A percentile compares a stretch with the other conserved stretches of the same genome.
phyloP scores from a whole-genome alignment of 1,140 invertebrate genomes.

The Gonatopus flavifemur region DNA sequence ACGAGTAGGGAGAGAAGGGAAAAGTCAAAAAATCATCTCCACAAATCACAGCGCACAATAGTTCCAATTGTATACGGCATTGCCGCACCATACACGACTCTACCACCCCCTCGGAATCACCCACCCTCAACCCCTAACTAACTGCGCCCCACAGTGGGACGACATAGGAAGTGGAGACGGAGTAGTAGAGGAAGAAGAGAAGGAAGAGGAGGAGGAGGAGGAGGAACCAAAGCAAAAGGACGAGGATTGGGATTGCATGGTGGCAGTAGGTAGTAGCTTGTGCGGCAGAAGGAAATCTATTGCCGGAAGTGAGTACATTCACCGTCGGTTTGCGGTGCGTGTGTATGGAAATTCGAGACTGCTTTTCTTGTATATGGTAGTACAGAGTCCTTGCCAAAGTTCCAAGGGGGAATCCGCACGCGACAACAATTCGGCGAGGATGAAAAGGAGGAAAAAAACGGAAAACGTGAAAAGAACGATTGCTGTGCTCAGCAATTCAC shows the following conservation, averaged over 20 bases:
- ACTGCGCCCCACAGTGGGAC: conserved; percentile 29
- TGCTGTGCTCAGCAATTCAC: no score
- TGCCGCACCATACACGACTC: no score
- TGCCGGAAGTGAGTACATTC: conserved; percentile 57
- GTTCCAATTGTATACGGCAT: conserved; percentile 51
- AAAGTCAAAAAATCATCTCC: conserved; percentile 57
- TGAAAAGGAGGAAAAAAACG: no score
- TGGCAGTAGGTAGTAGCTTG: conserved; percentile 6
- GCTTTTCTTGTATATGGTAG: conserved; percentile 24
- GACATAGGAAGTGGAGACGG: background rate
- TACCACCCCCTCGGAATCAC: conserved; percentile 21
- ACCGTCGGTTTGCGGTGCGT: conserved; percentile 37
- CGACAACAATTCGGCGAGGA: conserved; percentile 30
- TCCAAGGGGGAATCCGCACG: conserved; percentile 31
- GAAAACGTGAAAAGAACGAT: no score
- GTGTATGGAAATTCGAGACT: conserved; percentile 53
- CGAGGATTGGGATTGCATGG: conserved; percentile 6
- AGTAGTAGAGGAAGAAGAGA: background rate
- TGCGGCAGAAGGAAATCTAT: conserved; percentile 51
- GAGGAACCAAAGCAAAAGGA: conserved; percentile 10
- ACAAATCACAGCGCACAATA: conserved; percentile 57
- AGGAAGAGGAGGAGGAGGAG: background rate
- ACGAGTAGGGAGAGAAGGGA: no score
- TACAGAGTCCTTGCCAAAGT: conserved; percentile 29
- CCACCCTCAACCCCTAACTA: conserved; percentile 41